Evolutionary conservation across 2,888 invertebrate genomes (phyloP).

Genomic region (Tipula lateralis): DNA sequence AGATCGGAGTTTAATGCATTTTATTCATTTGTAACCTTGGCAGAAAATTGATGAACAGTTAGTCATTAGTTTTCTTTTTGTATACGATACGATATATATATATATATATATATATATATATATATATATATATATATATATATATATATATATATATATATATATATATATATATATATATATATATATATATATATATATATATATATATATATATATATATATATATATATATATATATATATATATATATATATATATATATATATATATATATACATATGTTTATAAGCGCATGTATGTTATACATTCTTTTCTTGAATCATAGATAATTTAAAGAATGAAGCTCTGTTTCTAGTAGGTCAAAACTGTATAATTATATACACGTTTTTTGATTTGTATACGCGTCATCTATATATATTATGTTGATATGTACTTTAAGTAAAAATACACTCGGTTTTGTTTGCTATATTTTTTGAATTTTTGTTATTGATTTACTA

Average conservation of each 20-base stretch:
- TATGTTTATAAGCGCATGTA: background rate
- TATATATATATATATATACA: too few species aligned
- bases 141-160: too few species aligned
- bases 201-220: too few species aligned
- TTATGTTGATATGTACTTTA: background rate
- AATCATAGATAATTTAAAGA: background rate
- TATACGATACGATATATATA: background rate
- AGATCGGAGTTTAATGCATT: background rate
- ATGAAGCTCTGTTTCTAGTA: background rate
- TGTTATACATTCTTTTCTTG: background rate
- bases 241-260: too few species aligned
- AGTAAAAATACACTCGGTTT: background rate
- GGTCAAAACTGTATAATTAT: background rate
- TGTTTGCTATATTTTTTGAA: background rate
- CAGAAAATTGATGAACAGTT: background rate
- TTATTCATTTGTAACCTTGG: background rate
- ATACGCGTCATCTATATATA: background rate
- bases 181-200: too few species aligned
- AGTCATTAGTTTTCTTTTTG: background rate
- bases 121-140: too few species aligned
- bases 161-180: too few species aligned
- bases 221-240: too few species aligned
- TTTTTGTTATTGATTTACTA: background rate
- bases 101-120: background rate
- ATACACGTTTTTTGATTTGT: background rate